Base-by-base conservation (phyloP, 2,113 vertebrate genomes). In the Mastomys coucha region DNA sequence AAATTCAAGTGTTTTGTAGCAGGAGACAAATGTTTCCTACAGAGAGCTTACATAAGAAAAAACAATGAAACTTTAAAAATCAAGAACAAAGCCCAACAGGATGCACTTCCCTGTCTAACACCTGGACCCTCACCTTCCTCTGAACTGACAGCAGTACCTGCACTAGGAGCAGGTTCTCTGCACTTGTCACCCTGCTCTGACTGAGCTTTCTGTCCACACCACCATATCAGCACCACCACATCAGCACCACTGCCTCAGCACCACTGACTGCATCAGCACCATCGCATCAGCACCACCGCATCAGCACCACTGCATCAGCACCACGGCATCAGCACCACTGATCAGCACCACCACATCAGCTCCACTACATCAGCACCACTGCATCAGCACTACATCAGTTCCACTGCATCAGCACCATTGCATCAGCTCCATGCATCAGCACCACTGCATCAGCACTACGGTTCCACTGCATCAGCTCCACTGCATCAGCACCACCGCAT, bases 1-100 rank as follows among this genome's bases (percentile, higher is more conserved):
- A 91, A 93, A 73, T 72, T 76, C 60, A 67, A 56, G 86, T 39
- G 77, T 89, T 65, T 33, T 90, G 85, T 58, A 86, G 91, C 70
- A 49, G 72, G 89, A 93, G n/a, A 88, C 26, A 92, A 86, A 88
- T 45, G 45, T 17, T 94, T 36, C 77, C 73, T 67, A 90, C 16
- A 49, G n/a, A 63, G 81, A 78, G 87, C 13, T 85, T 88, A 82
- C 56, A 82, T 77, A 82, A 89, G 93, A 60, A 33, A 45, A 76
- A 94, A 90, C 20, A 49, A 58, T 56, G n/a, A 73, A 28, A 17
- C 8, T 19, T 26, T 28, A 17, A 56, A 72, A 49, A 87, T 14
- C 80, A 77, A 63, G 51, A n/a, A 49, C 51, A 91, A 14, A 76
- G 53, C 42, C 70, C 89, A 69, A 53, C 36, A 19, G 63, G 75